phyloP scores from a whole-genome alignment of 2,797 vertebrate genomes.

The Mionectes olivaceus region DNA sequence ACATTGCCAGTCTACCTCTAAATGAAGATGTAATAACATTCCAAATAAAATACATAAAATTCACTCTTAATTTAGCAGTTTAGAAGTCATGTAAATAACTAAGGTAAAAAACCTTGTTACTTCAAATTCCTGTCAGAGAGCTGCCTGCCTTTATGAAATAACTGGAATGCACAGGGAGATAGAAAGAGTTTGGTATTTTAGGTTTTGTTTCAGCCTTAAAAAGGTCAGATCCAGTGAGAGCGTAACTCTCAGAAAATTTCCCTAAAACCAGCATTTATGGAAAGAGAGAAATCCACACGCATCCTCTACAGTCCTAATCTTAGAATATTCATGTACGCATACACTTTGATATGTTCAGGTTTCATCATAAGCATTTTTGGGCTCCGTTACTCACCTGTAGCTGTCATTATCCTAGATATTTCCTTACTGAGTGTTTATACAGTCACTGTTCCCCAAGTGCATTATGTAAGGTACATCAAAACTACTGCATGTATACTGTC shows the following conservation, averaged over 20 bases:
- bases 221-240: constrained; percentile 2
- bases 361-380: not conserved
- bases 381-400: not conserved
- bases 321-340: not conserved
- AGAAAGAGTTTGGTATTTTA: not conserved
- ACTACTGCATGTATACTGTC: not conserved
- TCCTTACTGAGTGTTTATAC: not conserved
- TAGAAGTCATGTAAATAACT: not conserved
- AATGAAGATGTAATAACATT: not conserved
- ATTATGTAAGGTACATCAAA: not conserved
- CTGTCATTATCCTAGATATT: not conserved
- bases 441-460: not conserved
- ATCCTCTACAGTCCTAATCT: not conserved
- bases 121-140: not conserved
- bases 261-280: not conserved
- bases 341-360: not conserved
- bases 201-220: not conserved
- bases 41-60: not conserved
- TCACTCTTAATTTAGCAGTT: not conserved
- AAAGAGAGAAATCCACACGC: not conserved
- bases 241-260: not conserved
- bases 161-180: not conserved
- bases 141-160: not conserved
- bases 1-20: not conserved
- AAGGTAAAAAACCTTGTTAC: not conserved